These are phyloP conservation scores for Taenioides sp. DNA, from an alignment of 2,797 vertebrate species.

Conservation along the genomic window DNA sequence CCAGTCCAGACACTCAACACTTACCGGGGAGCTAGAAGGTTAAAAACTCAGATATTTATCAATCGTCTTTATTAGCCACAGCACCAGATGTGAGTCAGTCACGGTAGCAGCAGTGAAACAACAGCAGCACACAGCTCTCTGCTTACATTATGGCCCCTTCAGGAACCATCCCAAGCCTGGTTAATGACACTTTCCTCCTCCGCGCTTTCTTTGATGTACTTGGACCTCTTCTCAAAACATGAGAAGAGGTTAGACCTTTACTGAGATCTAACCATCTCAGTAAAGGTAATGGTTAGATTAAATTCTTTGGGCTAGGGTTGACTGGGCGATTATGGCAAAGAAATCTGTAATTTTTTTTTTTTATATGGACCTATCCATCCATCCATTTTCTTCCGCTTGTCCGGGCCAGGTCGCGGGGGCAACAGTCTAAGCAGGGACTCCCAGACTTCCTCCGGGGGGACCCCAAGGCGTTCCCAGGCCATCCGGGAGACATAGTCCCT, in stretches of 20 bases:
- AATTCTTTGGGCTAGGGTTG: conserved; percentile 10
- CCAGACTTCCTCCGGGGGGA: too few relatives aligned
- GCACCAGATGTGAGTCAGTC: conserved; percentile 20
- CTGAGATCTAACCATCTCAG: too few relatives aligned
- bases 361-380: too few relatives aligned
- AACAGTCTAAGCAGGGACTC: too few relatives aligned
- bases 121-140: conserved; percentile 34
- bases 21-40: conserved; percentile 2
- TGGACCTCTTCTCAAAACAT: conserved; percentile 27
- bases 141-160: conserved; percentile 39
- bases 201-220: conserved; percentile 31
- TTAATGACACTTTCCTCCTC: conserved; percentile 42
- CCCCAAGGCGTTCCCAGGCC: too few relatives aligned
- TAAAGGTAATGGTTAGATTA: background rate
- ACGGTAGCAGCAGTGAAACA: conserved; percentile 23
- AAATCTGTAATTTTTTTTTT: too few relatives aligned
- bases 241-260: too few relatives aligned
- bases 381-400: too few relatives aligned
- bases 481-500: too few relatives aligned
- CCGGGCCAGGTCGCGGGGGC: too few relatives aligned
- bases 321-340: too few relatives aligned
- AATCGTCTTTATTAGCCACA: conserved; percentile 5
- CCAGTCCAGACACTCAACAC: background rate
- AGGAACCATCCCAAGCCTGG: conserved; percentile 29
- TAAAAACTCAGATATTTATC: conserved; percentile 18